A percentile compares a stretch with the other conserved stretches of the same genome.
Conservation (phyloP, 2,888 invertebrate genomes). For the Eulithis prunata region DNA sequence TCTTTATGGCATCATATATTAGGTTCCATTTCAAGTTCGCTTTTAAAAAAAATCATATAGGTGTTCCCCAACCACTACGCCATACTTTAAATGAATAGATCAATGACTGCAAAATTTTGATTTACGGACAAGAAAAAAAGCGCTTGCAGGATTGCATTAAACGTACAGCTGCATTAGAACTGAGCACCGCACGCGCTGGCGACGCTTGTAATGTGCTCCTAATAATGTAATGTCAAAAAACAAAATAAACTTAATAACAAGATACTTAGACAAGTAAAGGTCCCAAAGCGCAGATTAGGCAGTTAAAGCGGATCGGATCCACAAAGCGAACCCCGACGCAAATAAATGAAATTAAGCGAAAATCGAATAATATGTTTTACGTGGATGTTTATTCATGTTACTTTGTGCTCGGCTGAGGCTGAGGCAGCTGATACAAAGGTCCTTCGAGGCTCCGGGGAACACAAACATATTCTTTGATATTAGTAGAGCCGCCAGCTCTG, state of each 20-base stretch:
- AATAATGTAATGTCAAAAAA: background rate
- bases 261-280: slow-evolving; percentile 7
- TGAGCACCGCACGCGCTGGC: no score
- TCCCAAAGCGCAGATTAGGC: slow-evolving; percentile 18
- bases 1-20: background rate
- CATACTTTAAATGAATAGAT: no score
- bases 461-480: background rate
- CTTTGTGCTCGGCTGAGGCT: slow-evolving; percentile 20
- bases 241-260: slow-evolving; percentile 7
- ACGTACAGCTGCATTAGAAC: no score
- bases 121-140: no score
- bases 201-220: background rate
- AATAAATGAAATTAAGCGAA: slow-evolving; percentile 21
- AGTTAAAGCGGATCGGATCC: slow-evolving; percentile 20
- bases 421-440: slow-evolving; percentile 17
- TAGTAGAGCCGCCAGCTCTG: no score
- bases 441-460: slow-evolving; percentile 1
- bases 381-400: slow-evolving; percentile 21
- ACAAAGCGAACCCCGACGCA: slow-evolving; percentile 20
- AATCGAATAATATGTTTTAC: slow-evolving; percentile 30
- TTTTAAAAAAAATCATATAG: no score
- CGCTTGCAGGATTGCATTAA: no score
- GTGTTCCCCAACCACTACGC: no score
- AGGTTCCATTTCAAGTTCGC: no score
- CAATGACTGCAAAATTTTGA: no score